These are phyloP conservation scores for Urophycis tenuis DNA, from an alignment of 2,797 vertebrate species.

Conservation along the genomic window DNA sequence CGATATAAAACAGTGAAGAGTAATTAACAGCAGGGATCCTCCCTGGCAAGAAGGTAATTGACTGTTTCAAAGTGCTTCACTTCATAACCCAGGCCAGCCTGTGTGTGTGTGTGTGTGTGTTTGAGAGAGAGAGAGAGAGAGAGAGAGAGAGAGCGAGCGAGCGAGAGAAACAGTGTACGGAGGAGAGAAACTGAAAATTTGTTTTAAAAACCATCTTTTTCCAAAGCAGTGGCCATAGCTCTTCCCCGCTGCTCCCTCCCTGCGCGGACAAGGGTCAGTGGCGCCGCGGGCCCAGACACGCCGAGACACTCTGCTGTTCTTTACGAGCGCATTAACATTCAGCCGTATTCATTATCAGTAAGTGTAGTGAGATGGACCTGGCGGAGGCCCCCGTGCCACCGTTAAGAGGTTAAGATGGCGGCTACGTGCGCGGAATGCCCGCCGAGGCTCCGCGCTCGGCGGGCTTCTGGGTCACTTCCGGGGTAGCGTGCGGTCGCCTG, in stretches of 20 bases:
- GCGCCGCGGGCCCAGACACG: slow-evolving; percentile 82
- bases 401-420: slow-evolving; percentile 57
- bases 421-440: slow-evolving; percentile 33
- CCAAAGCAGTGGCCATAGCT: slow-evolving; percentile 76
- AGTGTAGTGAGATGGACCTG: slow-evolving; percentile 68
- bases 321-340: slow-evolving; percentile 94
- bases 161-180: slow-evolving; percentile 22
- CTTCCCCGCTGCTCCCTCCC: slow-evolving; percentile 59
- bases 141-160: neutral
- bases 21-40: slow-evolving; percentile 99
- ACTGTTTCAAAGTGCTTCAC: slow-evolving; percentile 96
- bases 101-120: slow-evolving; percentile 33
- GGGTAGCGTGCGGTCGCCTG: slow-evolving; percentile 14
- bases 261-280: slow-evolving; percentile 89
- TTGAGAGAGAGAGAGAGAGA: neutral
- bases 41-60: slow-evolving; percentile 96
- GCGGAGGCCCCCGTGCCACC: slow-evolving; percentile 55
- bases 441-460: neutral
- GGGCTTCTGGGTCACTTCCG: neutral
- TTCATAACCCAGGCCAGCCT: slow-evolving; percentile 81
- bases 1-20: slow-evolving; percentile 91
- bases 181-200: slow-evolving; percentile 40
- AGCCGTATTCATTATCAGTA: slow-evolving; percentile 92
- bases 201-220: slow-evolving; percentile 76
- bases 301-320: slow-evolving; percentile 87